Evolutionary conservation across 2,888 invertebrate genomes (phyloP), one percentile per base, ranked within the genome.

Genomic region (Phyto melanocephala): DNA sequence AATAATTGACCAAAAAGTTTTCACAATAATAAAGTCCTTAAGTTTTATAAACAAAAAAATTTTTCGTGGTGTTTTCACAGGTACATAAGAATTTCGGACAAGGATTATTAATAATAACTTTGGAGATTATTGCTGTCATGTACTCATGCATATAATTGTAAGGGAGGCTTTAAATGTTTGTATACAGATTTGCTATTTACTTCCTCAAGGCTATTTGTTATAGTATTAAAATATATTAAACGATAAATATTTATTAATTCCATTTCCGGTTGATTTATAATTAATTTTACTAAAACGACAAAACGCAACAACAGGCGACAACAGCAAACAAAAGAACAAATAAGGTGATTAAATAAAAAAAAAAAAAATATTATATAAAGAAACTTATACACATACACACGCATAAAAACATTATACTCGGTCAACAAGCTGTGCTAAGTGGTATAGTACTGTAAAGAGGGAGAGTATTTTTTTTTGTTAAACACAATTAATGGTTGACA

Each of bases 181-280:
- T 60, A n/a, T 7, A 8, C 5, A 22, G 8, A 11, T n/a, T n/a
- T 33, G 47, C 37, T 60, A 22, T 15, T 60, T 45, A 17, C 17
- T 15, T 17, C 13, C 7, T 2, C 47, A 28, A 2, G 11, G 0
- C 72, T 63, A 20, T 28, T 10, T 8, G 28, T 28, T 22, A 22
- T 33, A 13, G 6, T 40, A 37, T 50, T 37, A 2, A 7, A 24
- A 15, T 54, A 7, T 24, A 50, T 22, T 20, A 10, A 42, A 33
- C 67, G 28, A 65, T 65, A 71, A 78, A 71, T 65, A 71, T 65
- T 71, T 78, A 71, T 79, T 79, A 67, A 65, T 72, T 79, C 65
- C 28, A 79, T 72, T 67, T 79, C 65, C 71, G 65, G 13, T 72
- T 72, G 52, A 65, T 56, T 60, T 72, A 67, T 79, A 72, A 79